These are phyloP conservation scores for Otolemur crassicaudatus DNA, from an alignment of 2,797 vertebrate species.

Conservation along the genomic window DNA sequence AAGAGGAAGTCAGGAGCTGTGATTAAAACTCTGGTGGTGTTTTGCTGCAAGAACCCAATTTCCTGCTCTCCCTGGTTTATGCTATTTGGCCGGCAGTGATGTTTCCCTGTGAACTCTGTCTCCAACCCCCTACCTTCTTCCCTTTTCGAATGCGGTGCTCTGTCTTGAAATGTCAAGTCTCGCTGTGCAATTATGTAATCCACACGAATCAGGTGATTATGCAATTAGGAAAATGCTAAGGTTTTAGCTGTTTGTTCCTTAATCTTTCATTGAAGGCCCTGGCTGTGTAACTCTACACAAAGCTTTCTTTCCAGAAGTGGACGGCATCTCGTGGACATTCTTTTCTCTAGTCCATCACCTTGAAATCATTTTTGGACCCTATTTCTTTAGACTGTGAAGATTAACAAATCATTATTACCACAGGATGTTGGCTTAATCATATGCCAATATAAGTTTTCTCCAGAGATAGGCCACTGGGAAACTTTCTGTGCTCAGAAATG, in stretches of 20 bases:
- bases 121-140: not conserved
- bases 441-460: slow-evolving; percentile 44
- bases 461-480: not conserved
- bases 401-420: slow-evolving; percentile 42
- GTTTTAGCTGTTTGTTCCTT: slow-evolving; percentile 62
- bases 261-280: slow-evolving; percentile 16
- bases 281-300: not conserved
- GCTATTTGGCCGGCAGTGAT: not conserved
- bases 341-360: slow-evolving; percentile 40
- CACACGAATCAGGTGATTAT: slow-evolving; percentile 58
- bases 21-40: not conserved
- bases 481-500: slow-evolving; percentile 33
- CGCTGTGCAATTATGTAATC: slow-evolving; percentile 70
- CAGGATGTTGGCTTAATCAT: not conserved
- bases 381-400: not conserved
- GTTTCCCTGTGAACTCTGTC: not conserved
- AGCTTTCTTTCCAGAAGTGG: not conserved
- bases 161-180: slow-evolving; percentile 72
- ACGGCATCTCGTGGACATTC: not conserved
- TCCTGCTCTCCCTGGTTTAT: not conserved
- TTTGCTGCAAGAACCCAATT: not conserved
- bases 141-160: slow-evolving; percentile 21
- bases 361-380: slow-evolving; percentile 64
- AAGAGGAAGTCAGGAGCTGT: not conserved
- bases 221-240: slow-evolving; percentile 61